Base-by-base conservation (phyloP, 2,113 vertebrate species). In the Halichoerus grypus region DNA sequence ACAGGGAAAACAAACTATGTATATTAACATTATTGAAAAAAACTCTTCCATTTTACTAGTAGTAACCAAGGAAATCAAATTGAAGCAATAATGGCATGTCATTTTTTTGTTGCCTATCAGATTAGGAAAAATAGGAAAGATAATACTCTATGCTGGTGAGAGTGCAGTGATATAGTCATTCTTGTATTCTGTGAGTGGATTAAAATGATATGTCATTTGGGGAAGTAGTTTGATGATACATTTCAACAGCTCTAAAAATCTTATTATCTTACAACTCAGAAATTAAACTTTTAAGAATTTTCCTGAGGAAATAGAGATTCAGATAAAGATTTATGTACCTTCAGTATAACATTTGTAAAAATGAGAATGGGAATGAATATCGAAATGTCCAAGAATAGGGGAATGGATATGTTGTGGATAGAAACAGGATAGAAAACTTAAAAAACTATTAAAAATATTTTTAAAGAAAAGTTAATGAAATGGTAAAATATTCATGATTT, bases 391-490 rank as follows among this genome's bases (percentile, higher is more conserved):
- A 36, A 9, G 49, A 92, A 89, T 39, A 89, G 65, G 28, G 18
- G 26, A 83, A 93, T 39, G 6, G 19, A 80, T 93, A 61, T 61
- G 61, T 36, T 93, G 81, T 82, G 26, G 31, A 86, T 86, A 53
- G 14, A 90, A 85, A 86, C n/a, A 92, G 26, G 26, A 94, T 10
- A 33, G 24, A 82, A 91, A 55, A 72, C 33, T 72, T 80, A 90
- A 0, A 94, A 71, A 88, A 96, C 3, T 28, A 63, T 69, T 49
- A 77, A 92, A 85, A 79, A 82, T 83, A 55, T 74, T 89, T 88
- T 92, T 89, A 93, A 87, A 92, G 69, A n/a, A 82, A 82, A 97
- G 14, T 65, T 80, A 86, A 71, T 81, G 9, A 53, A 26, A 85
- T 76, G 19, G 59, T 36, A 26, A 80, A 95, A 83, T 46, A 8